Evolutionary conservation across 2,888 invertebrate species (phyloP).

Genomic region (Melanostoma scalare): DNA sequence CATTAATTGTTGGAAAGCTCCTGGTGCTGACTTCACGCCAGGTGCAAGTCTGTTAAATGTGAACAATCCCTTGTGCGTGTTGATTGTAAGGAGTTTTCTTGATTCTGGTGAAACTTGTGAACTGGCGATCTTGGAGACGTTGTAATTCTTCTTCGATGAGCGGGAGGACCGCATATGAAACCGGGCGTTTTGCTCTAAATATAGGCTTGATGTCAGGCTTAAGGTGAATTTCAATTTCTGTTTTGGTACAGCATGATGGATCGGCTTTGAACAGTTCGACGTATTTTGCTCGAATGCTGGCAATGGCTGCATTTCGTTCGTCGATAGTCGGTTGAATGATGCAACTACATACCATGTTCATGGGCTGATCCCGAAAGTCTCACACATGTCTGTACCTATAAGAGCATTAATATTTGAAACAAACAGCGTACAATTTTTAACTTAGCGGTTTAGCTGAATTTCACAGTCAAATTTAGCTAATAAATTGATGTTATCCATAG

Average conservation of each 20-base stretch:
- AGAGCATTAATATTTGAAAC: conserved; percentile 41
- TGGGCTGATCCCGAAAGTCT: conserved; percentile 44
- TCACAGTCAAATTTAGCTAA: conserved; percentile 34
- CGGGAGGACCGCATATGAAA: conserved; percentile 64
- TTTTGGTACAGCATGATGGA: conserved; percentile 34
- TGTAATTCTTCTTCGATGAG: conserved; percentile 55
- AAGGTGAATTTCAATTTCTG: conserved; percentile 9
- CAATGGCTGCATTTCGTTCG: too few relatives aligned
- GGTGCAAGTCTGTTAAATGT: conserved; percentile 62
- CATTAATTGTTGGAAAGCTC: conserved; percentile 63
- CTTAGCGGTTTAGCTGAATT: conserved; percentile 32
- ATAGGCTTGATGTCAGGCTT: conserved; percentile 54
- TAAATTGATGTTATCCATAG: conserved; percentile 20
- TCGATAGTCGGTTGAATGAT: too few relatives aligned
- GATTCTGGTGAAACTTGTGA: conserved; percentile 70
- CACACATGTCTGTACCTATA: conserved; percentile 55
- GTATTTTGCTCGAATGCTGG: too few relatives aligned
- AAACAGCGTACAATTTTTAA: conserved; percentile 13
- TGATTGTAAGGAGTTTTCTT: conserved; percentile 64
- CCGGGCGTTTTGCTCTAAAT: conserved; percentile 64
- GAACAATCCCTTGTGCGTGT: conserved; percentile 62
- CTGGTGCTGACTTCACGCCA: conserved; percentile 68
- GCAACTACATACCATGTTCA: too few relatives aligned
- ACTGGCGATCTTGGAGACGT: conserved; percentile 50
- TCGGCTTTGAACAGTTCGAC: conserved; percentile 37